Evolutionary conservation across 2,888 invertebrate genomes (phyloP).

Genomic region (Dolichomitus sp.): DNA sequence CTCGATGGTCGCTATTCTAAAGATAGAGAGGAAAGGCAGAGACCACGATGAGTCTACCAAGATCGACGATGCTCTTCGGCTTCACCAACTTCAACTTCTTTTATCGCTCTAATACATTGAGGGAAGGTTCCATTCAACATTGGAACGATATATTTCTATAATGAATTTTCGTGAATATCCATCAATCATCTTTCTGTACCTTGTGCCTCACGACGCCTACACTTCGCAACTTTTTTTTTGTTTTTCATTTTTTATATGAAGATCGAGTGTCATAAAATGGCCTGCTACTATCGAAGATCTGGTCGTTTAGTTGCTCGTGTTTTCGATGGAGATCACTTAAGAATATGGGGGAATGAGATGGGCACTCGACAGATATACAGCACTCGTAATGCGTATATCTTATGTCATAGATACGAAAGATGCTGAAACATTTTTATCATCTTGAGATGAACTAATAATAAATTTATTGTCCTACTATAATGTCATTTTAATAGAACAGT

Average conservation of each 20-base stretch:
- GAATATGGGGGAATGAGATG: not conserved
- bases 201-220: not conserved
- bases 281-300: slow-evolving; percentile 11
- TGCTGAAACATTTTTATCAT: not conserved
- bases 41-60: slow-evolving; percentile 32
- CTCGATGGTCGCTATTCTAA: slow-evolving; percentile 65
- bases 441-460: not conserved
- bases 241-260: not conserved
- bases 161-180: slow-evolving; percentile 1
- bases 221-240: not conserved
- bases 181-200: slow-evolving; percentile 22
- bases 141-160: not conserved
- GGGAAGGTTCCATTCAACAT: not conserved
- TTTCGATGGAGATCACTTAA: slow-evolving; percentile 14
- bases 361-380: not conserved
- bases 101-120: slow-evolving; percentile 7
- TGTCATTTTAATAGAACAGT: not conserved
- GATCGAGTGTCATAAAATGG: slow-evolving; percentile 13
- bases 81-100: slow-evolving; percentile 30
- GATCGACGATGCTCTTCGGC: not conserved
- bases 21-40: slow-evolving; percentile 67
- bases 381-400: not conserved
- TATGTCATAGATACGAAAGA: not conserved
- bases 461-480: not conserved
- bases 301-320: not conserved